These are phyloP conservation scores for Bovichtus diacanthus DNA, from an alignment of 2,797 vertebrate genomes.

Conservation along the genomic window DNA sequence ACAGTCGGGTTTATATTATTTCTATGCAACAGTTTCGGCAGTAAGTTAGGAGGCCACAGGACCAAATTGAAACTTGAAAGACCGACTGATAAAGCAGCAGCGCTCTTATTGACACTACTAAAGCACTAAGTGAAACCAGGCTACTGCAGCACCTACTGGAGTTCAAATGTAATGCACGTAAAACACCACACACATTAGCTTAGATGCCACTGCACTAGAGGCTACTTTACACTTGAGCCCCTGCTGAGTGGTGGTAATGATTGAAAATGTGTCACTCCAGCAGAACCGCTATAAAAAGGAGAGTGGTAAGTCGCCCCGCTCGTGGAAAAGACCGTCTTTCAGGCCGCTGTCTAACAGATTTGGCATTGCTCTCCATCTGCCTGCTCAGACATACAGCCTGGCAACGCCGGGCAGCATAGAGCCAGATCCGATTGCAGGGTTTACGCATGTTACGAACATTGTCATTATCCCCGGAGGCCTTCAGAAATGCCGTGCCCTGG, in stretches of 20 bases:
- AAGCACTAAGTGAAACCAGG: slow-evolving; percentile 28
- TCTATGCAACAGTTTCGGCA: slow-evolving; percentile 12
- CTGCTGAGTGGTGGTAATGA: slow-evolving; percentile 56
- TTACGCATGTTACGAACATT: slow-evolving; percentile 68
- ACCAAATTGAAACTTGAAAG: not conserved
- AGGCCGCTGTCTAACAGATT: slow-evolving; percentile 62
- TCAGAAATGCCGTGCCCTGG: slow-evolving; percentile 53
- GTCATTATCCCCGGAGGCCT: slow-evolving; percentile 72
- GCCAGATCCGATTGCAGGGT: slow-evolving; percentile 76
- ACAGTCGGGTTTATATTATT: slow-evolving; percentile 39
- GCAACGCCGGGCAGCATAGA: slow-evolving; percentile 53
- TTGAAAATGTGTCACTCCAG: slow-evolving; percentile 63
- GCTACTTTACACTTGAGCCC: slow-evolving; percentile 53
- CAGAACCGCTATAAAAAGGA: slow-evolving; percentile 67
- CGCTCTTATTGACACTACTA: not conserved
- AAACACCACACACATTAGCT: slow-evolving; percentile 19
- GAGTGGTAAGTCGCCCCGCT: slow-evolving; percentile 33
- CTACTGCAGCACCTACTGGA: slow-evolving; percentile 11
- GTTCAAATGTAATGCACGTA: slow-evolving; percentile 20
- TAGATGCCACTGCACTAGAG: slow-evolving; percentile 34
- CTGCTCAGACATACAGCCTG: slow-evolving; percentile 51
- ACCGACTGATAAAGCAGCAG: not conserved
- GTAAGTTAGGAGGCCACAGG: not conserved
- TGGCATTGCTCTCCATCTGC: slow-evolving; percentile 55
- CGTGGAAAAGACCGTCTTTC: slow-evolving; percentile 60